Evolutionary conservation across 2,113 vertebrate species (phyloP).

Genomic region (Sebastes schlegelii): DNA sequence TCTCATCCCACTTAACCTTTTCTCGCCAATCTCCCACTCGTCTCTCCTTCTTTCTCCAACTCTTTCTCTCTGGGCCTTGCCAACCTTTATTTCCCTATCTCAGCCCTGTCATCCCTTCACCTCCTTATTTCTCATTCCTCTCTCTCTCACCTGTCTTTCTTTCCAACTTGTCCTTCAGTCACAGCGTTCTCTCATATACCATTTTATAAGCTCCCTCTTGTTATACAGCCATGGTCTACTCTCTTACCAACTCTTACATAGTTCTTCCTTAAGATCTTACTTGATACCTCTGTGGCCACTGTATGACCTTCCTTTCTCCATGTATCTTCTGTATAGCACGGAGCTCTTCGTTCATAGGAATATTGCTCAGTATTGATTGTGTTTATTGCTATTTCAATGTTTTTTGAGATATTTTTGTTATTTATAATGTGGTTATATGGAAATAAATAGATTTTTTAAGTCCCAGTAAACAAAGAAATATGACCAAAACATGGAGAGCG

Average conservation of each 20-base stretch:
- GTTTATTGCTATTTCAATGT: too few species aligned
- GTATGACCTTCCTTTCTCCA: too few species aligned
- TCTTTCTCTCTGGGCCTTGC: background rate
- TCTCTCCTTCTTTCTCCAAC: background rate
- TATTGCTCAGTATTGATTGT: too few species aligned
- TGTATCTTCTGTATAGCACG: too few species aligned
- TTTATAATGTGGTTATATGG: too few species aligned
- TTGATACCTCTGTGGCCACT: too few species aligned
- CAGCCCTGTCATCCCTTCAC: background rate
- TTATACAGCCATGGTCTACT: background rate
- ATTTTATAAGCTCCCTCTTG: background rate
- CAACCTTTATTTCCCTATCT: background rate
- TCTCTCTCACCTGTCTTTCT: background rate
- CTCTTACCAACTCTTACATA: background rate
- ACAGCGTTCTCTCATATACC: background rate
- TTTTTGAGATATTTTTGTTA: too few species aligned
- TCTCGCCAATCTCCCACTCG: background rate
- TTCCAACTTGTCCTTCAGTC: background rate
- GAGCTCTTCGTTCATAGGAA: too few species aligned
- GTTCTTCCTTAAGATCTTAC: too few species aligned
- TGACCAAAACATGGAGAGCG: too few species aligned
- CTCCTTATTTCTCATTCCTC: background rate
- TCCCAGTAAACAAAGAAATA: too few species aligned
- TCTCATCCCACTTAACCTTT: constrained; percentile 44
- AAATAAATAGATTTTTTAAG: too few species aligned